Percentiles rank a stretch among this genome's conserved stretches.
phyloP scores from a whole-genome alignment of 2,113 vertebrate genomes.

The Periophthalmodon schlosseri region DNA sequence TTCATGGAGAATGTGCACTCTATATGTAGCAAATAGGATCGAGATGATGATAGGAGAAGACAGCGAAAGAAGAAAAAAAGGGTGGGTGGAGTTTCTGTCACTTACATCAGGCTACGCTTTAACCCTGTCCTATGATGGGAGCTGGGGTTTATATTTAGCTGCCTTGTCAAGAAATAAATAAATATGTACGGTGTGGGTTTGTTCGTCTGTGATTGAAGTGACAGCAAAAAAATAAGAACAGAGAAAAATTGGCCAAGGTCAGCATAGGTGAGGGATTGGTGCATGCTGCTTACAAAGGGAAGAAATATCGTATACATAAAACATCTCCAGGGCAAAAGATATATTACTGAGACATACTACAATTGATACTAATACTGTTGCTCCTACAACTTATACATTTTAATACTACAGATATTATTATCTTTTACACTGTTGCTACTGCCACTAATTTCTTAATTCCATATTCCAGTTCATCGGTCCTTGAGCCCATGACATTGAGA shows the following conservation, averaged over 20 bases:
- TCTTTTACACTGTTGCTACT: too few species aligned
- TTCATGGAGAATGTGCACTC: slow-evolving; percentile 43
- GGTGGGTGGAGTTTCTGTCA: slow-evolving; percentile 5
- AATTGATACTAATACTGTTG: not conserved
- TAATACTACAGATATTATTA: not conserved
- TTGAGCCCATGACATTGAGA: too few species aligned
- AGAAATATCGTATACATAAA: slow-evolving; percentile 16
- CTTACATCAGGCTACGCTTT: slow-evolving; percentile 19
- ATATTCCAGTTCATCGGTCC: too few species aligned
- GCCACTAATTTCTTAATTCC: too few species aligned
- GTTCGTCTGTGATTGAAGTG: slow-evolving; percentile 14
- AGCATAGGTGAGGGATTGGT: not conserved
- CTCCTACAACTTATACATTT: not conserved
- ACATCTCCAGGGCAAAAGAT: slow-evolving; percentile 6
- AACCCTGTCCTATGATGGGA: slow-evolving; percentile 14
- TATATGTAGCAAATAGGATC: slow-evolving; percentile 29
- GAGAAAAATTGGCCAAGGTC: slow-evolving; percentile 27
- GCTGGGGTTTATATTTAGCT: slow-evolving; percentile 33
- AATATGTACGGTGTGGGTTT: slow-evolving; percentile 13
- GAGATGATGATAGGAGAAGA: slow-evolving; percentile 19
- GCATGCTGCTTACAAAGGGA: slow-evolving; percentile 5
- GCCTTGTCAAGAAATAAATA: slow-evolving; percentile 8
- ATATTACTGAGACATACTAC: not conserved
- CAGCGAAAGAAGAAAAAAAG: slow-evolving; percentile 13
- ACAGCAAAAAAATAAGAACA: slow-evolving; percentile 20